Conservation (phyloP, 2,113 vertebrate species). For the Lanius ludovicianus region DNA sequence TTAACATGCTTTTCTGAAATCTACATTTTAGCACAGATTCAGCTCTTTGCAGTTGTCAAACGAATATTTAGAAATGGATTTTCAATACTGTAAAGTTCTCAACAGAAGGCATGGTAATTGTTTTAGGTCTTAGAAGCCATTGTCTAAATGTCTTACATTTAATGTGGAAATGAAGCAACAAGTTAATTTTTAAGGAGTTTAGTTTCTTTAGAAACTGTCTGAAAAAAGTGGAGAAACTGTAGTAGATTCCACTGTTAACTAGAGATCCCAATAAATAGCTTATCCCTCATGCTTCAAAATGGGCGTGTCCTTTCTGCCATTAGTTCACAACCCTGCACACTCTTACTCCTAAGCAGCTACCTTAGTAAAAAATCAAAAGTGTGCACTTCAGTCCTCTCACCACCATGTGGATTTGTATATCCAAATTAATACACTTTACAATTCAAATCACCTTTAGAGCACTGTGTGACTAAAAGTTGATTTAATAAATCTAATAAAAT, state of each 20-base stretch:
- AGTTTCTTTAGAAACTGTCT: neutral
- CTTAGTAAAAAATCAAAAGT: neutral
- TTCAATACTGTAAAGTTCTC: neutral
- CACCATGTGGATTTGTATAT: neutral
- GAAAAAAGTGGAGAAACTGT: neutral
- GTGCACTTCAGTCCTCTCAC: neutral
- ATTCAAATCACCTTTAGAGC: neutral
- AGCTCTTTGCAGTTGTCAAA: neutral
- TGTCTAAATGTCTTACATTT: neutral
- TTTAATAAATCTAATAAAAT: neutral
- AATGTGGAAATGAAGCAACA: neutral
- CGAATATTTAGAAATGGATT: neutral
- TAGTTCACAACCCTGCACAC: neutral
- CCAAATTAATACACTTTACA: neutral
- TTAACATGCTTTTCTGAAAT: neutral
- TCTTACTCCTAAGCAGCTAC: neutral
- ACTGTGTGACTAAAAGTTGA: neutral
- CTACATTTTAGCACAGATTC: neutral
- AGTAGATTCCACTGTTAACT: neutral
- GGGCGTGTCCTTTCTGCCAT: neutral
- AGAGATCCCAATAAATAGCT: neutral
- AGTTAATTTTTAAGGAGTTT: neutral
- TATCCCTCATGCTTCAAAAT: neutral
- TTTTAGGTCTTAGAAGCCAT: neutral
- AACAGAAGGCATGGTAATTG: neutral